A percentile compares a stretch with the other conserved stretches of the same genome.
Conservation (phyloP, 2,888 invertebrate genomes). For the Eupelmus urozonus region DNA sequence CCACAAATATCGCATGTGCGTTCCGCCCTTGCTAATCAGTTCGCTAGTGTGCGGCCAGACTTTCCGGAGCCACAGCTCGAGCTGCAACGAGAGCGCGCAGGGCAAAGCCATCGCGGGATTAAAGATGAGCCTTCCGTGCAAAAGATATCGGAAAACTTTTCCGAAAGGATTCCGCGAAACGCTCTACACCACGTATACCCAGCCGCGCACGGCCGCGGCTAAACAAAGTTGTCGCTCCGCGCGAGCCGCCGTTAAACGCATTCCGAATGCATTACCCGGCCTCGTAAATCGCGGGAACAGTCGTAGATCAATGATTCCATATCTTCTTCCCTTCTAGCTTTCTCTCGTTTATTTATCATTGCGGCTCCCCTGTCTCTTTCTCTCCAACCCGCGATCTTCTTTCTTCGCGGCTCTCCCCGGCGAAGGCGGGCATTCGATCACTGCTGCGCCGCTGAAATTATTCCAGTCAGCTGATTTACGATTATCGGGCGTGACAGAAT, state of each 20-base stretch:
- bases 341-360: constrained; percentile 68
- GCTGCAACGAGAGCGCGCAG: constrained; percentile 12
- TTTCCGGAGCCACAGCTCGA: constrained; percentile 19
- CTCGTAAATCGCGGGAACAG: constrained; percentile 72
- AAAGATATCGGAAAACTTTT: constrained; percentile 56
- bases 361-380: constrained; percentile 56
- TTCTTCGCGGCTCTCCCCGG: constrained; percentile 24
- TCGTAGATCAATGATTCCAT: constrained; percentile 73
- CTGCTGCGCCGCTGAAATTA: constrained; percentile 58
- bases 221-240: constrained; percentile 64
- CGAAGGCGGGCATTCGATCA: constrained; percentile 40
- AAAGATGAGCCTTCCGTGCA: constrained; percentile 50
- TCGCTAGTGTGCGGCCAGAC: constrained; percentile 39
- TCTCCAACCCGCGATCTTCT: constrained; percentile 21
- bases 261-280: constrained; percentile 74
- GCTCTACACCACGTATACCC: not conserved
- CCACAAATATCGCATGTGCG: not conserved
- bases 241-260: constrained; percentile 70
- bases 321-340: no score
- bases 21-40: constrained; percentile 45
- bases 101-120: constrained; percentile 51
- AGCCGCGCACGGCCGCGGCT: constrained; percentile 26
- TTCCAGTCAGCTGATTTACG: constrained; percentile 63
- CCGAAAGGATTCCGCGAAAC: constrained; percentile 50
- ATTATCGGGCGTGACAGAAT: constrained; percentile 62